A percentile compares a stretch with the other conserved stretches of the same genome.
phyloP scores from a whole-genome alignment of 2,888 invertebrate species.

The Tachina lurida region DNA sequence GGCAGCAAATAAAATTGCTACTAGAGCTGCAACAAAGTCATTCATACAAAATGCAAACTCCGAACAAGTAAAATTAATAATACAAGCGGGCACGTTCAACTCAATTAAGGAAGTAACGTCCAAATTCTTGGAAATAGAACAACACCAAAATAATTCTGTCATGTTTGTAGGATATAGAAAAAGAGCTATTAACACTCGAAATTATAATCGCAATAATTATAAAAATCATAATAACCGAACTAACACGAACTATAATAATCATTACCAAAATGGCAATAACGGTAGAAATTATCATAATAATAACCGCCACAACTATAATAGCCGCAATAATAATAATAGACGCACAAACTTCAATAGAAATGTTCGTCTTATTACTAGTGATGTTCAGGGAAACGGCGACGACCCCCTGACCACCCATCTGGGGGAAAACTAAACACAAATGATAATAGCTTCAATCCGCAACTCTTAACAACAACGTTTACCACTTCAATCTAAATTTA shows the following conservation, averaged over 20 bases:
- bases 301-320: background rate
- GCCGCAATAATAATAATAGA: background rate
- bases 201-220: background rate
- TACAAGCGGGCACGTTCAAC: background rate
- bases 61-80: background rate
- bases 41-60: background rate
- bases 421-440: too few relatives aligned
- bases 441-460: too few relatives aligned
- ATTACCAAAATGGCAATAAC: background rate
- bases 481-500: conserved; percentile 2
- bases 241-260: background rate
- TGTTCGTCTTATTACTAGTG: background rate
- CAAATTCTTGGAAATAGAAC: too few relatives aligned
- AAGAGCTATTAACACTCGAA: background rate
- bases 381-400: background rate
- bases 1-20: conserved; percentile 9
- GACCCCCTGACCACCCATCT: background rate
- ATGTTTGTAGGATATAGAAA: background rate
- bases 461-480: background rate
- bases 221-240: background rate
- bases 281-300: background rate
- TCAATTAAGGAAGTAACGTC: too few relatives aligned
- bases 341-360: background rate
- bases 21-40: background rate
- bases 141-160: too few relatives aligned